Evolutionary conservation across 2,888 invertebrate species (phyloP).

Genomic region (Parnassius apollo): DNA sequence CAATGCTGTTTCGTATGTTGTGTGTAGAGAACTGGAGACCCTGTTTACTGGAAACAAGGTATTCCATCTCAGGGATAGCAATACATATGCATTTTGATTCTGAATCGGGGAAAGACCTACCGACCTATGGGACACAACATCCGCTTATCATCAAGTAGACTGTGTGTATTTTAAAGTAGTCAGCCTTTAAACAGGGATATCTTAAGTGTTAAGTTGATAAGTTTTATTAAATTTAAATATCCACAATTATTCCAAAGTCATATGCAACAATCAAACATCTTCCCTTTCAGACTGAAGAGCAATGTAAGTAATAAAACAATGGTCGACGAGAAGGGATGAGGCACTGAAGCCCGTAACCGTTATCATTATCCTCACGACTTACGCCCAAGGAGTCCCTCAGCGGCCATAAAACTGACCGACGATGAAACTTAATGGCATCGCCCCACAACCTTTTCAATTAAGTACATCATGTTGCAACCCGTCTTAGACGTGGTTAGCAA

Average conservation of each 20-base stretch:
- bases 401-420: slow-evolving; percentile 35
- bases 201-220: no score
- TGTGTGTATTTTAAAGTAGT: no score
- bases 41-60: no score
- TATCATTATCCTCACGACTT: slow-evolving; percentile 23
- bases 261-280: not conserved
- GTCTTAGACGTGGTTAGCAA: slow-evolving; percentile 20
- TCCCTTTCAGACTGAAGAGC: not conserved
- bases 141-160: no score
- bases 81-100: no score
- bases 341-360: slow-evolving; percentile 9
- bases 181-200: no score
- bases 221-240: no score
- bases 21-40: no score
- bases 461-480: slow-evolving; percentile 27
- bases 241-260: not conserved
- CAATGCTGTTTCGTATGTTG: no score
- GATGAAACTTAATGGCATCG: slow-evolving; percentile 38
- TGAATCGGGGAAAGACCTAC: no score
- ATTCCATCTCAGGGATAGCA: no score
- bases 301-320: slow-evolving; percentile 23
- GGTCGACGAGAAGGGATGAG: slow-evolving; percentile 7
- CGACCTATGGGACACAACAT: no score
- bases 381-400: slow-evolving; percentile 17
- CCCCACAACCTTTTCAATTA: slow-evolving; percentile 36